These are phyloP conservation scores for Tricholauxania praeusta DNA, from an alignment of 2,888 invertebrate genomes.

Conservation along the genomic window DNA sequence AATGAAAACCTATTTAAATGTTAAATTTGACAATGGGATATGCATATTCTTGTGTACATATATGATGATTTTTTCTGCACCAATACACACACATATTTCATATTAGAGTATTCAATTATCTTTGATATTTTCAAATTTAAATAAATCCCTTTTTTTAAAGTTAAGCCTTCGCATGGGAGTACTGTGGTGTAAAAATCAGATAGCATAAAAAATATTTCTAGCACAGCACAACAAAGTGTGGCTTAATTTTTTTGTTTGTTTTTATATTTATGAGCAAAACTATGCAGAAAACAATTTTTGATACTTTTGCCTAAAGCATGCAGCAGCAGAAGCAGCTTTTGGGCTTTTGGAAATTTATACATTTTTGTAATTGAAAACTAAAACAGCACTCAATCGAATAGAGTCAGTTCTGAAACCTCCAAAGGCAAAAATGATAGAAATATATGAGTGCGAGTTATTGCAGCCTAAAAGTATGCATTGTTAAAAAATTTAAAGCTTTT, in stretches of 20 bases:
- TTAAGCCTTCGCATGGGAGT: slow-evolving; percentile 30
- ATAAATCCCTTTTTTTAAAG: slow-evolving; percentile 36
- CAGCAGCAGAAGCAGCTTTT: slow-evolving; percentile 27
- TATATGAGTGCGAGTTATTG: no score
- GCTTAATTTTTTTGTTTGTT: slow-evolving; percentile 26
- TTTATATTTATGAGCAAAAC: slow-evolving; percentile 42
- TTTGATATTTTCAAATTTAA: slow-evolving; percentile 32
- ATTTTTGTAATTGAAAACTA: no score
- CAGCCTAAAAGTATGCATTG: no score
- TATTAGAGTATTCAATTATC: neutral
- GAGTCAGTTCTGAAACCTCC: no score
- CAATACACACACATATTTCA: neutral
- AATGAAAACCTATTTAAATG: no score
- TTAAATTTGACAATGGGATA: neutral
- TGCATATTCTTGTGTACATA: slow-evolving; percentile 26
- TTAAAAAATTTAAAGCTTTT: no score
- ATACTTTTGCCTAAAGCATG: slow-evolving; percentile 43
- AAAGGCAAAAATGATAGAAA: no score
- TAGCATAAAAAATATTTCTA: no score
- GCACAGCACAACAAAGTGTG: no score
- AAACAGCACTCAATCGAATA: no score
- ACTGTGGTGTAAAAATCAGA: slow-evolving; percentile 21
- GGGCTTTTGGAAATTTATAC: no score
- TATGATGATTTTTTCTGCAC: slow-evolving; percentile 19
- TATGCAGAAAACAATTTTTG: slow-evolving; percentile 42